Evolutionary conservation across 1,140 invertebrate genomes (phyloP), one percentile per base, ranked within the genome.

Genomic region (Acromyrmex echinatior): DNA sequence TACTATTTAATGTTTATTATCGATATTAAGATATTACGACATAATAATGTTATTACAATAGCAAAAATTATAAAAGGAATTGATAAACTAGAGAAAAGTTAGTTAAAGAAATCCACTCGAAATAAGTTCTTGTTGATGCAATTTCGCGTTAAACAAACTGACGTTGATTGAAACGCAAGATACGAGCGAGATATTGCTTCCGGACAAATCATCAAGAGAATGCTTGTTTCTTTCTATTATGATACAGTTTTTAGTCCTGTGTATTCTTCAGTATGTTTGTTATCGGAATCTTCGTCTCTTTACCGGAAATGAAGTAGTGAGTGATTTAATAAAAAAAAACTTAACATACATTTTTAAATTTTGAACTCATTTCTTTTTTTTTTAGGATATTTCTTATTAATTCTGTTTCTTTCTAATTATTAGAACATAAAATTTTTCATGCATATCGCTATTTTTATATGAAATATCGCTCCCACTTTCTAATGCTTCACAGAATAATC

Each of bases 141-240:
- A 74, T 60, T 49, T 74, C 28, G 31, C 10, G 79, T 74, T 63
- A 21, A 74, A 49, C 12, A 76, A 84, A 84, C 56, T 3, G 35
- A 62, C 18, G 6, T 2, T 70, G 66, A 76, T 35, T 62, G 45
- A 49, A 53, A 74, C 6, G 16, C 53, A 25, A 71, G 49, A 58
- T 28, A 68, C 18, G 25, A 56, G 14, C 31, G 49, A 51, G 25
- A 21, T 84, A 28, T 51, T 84, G 70, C 10, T 84, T 84, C 80
- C 80, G 70, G 70, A 62, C 70, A 51, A 84, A 74, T 84, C 80
- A 51, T 84, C 28, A 84, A 14, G 39, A 73, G 56, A 53, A 62
- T 82, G 28, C 45, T 76, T 3, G n/a, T 49, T 74, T 35, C 56
- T 73, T 25, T 62, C 70, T 25, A 51, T 51, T 39, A 21, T 74